Evolutionary conservation across 2,888 invertebrate genomes (phyloP), one percentile per base, ranked within the genome.

Genomic region (Patella ulyssiponensis): DNA sequence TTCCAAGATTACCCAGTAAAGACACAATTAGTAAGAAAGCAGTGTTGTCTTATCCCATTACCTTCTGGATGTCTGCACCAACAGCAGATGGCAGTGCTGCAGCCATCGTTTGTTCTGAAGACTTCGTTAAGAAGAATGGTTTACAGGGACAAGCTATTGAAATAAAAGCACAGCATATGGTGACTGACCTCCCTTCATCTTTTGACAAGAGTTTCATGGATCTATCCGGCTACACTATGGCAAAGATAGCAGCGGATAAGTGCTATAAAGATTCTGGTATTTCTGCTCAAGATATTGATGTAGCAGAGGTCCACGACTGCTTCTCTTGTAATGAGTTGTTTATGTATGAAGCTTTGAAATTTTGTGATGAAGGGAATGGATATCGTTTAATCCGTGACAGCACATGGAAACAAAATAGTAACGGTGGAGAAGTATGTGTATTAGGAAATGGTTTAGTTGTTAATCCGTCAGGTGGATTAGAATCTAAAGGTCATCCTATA

Each of bases 381-480:
- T 79, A 77, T 14, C 79, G 83, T 44, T 76, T 88, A 74, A 80
- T 88, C 44, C 79, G 83, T 44, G 82, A 83, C 74, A 86, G 88
- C 3, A 70, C 81, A n/a, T 90, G 89, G 89, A 77, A 75, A 72
- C 80, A 72, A 33, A 89, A 88, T 77, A 81, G 71, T 12, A 64
- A 80, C 56, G 88, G 88, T n/a, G 89, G 89, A 58, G 98, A 98
- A 72, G 92, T 98, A 15, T 98, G 98, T 89, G 89, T 90, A 51
- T 82, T 91, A 64, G 92, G 92, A 85, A 99, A 99, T 52, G 95
- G 96, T 91, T 97, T 96, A 91, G 99, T 99, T 4, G 94, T 99
- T n/a, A 99, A 99, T 92, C 99, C 99, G 0, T 98, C 98, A 88
- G 99, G 98, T 73, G 99, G 99, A 11, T 94, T 99, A 72, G 98